Conservation (phyloP, 2,797 vertebrate species). For the Sparidentex hasta region DNA sequence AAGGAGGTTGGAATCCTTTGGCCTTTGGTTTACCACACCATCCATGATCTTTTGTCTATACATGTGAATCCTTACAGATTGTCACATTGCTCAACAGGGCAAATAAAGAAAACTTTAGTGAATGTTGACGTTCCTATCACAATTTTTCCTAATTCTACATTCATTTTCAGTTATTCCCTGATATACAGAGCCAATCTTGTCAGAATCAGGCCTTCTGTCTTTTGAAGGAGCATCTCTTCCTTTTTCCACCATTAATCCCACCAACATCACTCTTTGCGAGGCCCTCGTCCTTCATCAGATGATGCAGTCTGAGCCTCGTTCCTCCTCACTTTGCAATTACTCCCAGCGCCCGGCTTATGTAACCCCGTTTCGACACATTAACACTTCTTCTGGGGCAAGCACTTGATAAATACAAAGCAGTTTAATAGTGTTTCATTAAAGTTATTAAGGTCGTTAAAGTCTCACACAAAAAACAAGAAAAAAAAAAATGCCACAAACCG, state of each 20-base stretch:
- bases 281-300: constrained; percentile 30
- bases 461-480: too few species aligned
- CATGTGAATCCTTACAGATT: too few species aligned
- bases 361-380: constrained; percentile 9
- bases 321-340: constrained; percentile 35
- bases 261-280: constrained; percentile 1
- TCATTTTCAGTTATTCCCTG: too few species aligned
- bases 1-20: too few species aligned
- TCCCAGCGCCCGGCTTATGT: constrained; percentile 14
- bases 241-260: constrained; percentile 15
- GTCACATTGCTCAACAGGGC: too few species aligned
- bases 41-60: too few species aligned
- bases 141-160: too few species aligned
- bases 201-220: neutral
- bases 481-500: neutral
- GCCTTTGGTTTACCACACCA: too few species aligned
- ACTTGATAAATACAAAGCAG: neutral
- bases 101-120: too few species aligned
- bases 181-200: neutral
- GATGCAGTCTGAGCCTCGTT: constrained; percentile 21
- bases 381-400: constrained; percentile 9
- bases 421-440: constrained; percentile 27
- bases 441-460: constrained; percentile 37
- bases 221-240: constrained; percentile 8
- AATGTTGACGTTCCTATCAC: neutral